phyloP scores from a whole-genome alignment of 1,140 invertebrate genomes.

The Pygmarrhopalites habei region DNA sequence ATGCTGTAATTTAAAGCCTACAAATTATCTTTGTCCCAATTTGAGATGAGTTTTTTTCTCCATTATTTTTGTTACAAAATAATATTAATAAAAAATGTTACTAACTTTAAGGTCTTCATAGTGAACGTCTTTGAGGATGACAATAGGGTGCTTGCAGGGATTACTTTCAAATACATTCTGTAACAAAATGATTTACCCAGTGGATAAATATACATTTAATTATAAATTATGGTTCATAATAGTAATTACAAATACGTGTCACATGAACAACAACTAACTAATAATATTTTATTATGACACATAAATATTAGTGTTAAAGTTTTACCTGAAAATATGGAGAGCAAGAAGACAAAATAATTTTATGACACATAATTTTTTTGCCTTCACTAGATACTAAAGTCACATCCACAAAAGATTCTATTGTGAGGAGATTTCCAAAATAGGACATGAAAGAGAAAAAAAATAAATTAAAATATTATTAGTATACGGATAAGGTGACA shows the following conservation, averaged over 20 bases:
- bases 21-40: no score
- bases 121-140: conserved; percentile 80
- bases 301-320: conserved; percentile 23
- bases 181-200: conserved; percentile 37
- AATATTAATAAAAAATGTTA: no score
- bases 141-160: conserved; percentile 82
- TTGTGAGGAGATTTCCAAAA: conserved; percentile 67
- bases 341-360: conserved; percentile 76
- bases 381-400: conserved; percentile 74
- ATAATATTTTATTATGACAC: no score
- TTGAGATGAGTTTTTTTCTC: no score
- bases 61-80: no score
- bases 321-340: conserved; percentile 76
- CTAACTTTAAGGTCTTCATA: conserved; percentile 58
- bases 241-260: no score
- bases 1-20: no score
- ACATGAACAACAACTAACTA: no score
- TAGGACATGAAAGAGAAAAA: no score
- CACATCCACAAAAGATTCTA: conserved; percentile 77
- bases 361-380: conserved; percentile 72
- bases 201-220: background rate
- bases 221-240: background rate
- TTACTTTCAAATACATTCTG: conserved; percentile 70
- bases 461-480: no score
- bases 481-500: no score